Conservation (phyloP, 2,797 vertebrate genomes). For the Rachycentron canadum region DNA sequence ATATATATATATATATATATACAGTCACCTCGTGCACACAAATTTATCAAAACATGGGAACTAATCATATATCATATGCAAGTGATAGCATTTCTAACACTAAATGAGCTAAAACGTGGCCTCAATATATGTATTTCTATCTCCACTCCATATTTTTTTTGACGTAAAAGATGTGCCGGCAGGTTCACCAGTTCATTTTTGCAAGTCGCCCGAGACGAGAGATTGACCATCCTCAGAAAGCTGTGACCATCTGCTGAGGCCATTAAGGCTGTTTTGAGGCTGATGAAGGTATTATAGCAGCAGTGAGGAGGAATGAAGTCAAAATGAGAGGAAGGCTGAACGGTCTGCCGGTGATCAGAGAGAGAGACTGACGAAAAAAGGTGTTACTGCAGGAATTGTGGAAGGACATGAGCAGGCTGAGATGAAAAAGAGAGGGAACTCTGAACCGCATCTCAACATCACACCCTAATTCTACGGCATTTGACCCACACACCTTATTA, state of each 20-base stretch:
- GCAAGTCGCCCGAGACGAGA: neutral
- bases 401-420: slow-evolving; percentile 6
- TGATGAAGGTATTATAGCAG: slow-evolving; percentile 56
- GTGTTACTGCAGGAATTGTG: slow-evolving; percentile 9
- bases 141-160: too few species aligned
- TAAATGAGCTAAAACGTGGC: too few species aligned
- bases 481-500: too few species aligned
- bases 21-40: too few species aligned
- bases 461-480: too few species aligned
- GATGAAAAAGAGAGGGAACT: neutral
- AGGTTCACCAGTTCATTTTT: neutral
- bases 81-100: too few species aligned
- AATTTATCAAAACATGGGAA: too few species aligned
- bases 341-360: slow-evolving; percentile 16
- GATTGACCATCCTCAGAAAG: slow-evolving; percentile 2
- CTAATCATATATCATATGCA: too few species aligned
- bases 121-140: too few species aligned
- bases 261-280: slow-evolving; percentile 39
- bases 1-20: too few species aligned
- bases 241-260: slow-evolving; percentile 16
- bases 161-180: neutral
- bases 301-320: slow-evolving; percentile 42
- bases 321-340: slow-evolving; percentile 48
- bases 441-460: too few species aligned
- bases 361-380: neutral